Evolutionary conservation across 1,140 invertebrate species (phyloP).

Genomic region (Ceratina japonica): DNA sequence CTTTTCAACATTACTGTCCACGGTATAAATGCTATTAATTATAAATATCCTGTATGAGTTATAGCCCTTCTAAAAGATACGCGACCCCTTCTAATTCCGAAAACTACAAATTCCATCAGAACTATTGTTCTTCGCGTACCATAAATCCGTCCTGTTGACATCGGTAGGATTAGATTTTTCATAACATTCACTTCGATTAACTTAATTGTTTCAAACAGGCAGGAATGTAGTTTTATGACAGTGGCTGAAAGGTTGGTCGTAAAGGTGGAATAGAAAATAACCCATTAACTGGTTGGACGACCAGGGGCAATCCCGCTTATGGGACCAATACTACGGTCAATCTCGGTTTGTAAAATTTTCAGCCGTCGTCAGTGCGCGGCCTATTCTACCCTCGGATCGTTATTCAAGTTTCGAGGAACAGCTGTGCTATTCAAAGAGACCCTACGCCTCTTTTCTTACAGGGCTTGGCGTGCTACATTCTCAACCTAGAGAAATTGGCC

Average conservation of each 20-base stretch:
- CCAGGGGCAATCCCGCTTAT: neutral
- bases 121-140: no score
- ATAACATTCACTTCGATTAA: neutral
- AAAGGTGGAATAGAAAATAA: no score
- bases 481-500: constrained; percentile 25
- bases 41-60: no score
- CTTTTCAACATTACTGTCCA: no score
- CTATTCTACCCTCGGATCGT: constrained; percentile 53
- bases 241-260: no score
- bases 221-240: neutral
- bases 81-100: no score
- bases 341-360: constrained; percentile 49
- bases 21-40: no score
- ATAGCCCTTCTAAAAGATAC: no score
- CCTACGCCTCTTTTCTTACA: constrained; percentile 59
- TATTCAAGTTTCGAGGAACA: constrained; percentile 63
- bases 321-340: constrained; percentile 14
- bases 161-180: neutral
- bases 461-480: constrained; percentile 31
- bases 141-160: neutral
- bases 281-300: neutral
- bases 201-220: neutral
- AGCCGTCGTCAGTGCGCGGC: constrained; percentile 28
- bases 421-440: constrained; percentile 55
- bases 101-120: no score